Conservation (phyloP, 2,797 vertebrate genomes). For the Clarias fuscus region DNA sequence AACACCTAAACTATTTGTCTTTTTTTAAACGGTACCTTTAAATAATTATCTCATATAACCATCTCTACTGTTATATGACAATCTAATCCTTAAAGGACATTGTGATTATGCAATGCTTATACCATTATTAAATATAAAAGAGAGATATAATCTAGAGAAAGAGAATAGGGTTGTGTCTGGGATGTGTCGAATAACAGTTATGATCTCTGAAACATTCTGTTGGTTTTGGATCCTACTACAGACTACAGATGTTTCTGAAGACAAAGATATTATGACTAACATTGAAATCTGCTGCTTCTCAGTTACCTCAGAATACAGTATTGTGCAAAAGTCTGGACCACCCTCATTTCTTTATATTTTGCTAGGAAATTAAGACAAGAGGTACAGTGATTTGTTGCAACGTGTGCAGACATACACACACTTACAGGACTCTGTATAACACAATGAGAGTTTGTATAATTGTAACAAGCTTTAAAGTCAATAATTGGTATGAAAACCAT, state of each 20-base stretch:
- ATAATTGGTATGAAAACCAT: too few species aligned
- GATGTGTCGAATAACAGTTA: constrained; percentile 66
- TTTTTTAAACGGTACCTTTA: neutral
- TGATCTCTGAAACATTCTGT: constrained; percentile 70
- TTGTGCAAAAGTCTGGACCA: too few species aligned
- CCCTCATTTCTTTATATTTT: too few species aligned
- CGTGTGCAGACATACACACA: too few species aligned
- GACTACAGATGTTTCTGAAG: constrained; percentile 74
- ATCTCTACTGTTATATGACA: neutral
- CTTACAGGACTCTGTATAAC: too few species aligned
- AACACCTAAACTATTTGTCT: neutral
- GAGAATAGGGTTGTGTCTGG: constrained; percentile 32
- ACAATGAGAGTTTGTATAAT: too few species aligned
- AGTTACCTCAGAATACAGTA: constrained; percentile 54
- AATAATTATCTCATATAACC: neutral
- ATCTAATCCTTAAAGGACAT: neutral
- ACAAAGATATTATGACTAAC: constrained; percentile 66
- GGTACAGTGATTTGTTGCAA: too few species aligned
- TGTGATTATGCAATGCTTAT: neutral
- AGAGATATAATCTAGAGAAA: constrained; percentile 12
- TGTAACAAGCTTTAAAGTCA: too few species aligned
- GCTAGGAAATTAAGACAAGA: too few species aligned
- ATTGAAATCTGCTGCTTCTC: constrained; percentile 53
- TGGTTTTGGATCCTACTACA: constrained; percentile 74
- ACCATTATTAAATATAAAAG: neutral